phyloP scores from a whole-genome alignment of 1,140 invertebrate species.

The Holcopasites calliopsidis region DNA sequence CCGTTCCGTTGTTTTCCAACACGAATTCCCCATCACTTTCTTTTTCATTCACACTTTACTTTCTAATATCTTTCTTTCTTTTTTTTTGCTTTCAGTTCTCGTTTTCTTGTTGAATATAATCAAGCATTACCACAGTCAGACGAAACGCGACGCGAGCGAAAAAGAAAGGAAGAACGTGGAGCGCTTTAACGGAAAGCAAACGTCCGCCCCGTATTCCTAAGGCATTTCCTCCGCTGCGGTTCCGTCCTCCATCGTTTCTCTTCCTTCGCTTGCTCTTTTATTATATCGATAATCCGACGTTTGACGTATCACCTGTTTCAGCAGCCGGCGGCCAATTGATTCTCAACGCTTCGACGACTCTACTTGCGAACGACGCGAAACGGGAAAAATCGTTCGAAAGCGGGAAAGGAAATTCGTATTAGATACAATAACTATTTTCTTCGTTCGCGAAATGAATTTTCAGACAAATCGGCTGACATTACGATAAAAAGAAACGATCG shows the following conservation, averaged over 20 bases:
- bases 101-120: background rate
- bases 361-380: background rate
- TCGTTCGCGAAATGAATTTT: too few relatives aligned
- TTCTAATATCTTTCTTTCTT: too few relatives aligned
- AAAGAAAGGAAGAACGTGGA: background rate
- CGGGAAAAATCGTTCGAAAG: too few relatives aligned
- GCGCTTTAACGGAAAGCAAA: background rate
- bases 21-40: too few relatives aligned
- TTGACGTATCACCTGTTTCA: slow-evolving; percentile 6
- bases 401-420: too few relatives aligned
- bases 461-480: too few relatives aligned
- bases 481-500: too few relatives aligned
- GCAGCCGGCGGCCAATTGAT: background rate
- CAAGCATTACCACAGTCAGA: background rate
- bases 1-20: too few relatives aligned
- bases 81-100: background rate
- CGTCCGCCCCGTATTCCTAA: background rate
- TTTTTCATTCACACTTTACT: too few relatives aligned
- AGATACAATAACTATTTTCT: too few relatives aligned
- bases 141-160: background rate
- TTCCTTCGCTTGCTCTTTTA: background rate
- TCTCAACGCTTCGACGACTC: background rate
- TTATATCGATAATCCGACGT: slow-evolving; percentile 17
- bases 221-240: slow-evolving; percentile 2
- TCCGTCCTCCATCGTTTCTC: background rate